phyloP scores from a whole-genome alignment of 2,797 vertebrate species.

The Anabas testudineus region DNA sequence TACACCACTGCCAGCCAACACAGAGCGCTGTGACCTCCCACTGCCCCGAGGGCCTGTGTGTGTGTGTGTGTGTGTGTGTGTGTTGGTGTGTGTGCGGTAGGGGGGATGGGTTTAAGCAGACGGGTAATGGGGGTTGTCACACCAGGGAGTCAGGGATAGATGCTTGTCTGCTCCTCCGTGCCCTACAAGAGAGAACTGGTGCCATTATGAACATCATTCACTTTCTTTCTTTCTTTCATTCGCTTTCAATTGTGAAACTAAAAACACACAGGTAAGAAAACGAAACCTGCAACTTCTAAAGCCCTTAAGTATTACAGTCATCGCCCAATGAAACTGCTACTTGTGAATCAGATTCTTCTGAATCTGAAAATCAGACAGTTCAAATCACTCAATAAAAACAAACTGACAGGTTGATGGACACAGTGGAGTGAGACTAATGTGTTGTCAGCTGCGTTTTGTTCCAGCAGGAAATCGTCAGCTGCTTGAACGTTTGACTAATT shows the following conservation, averaged over 20 bases:
- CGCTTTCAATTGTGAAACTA: conserved; percentile 16
- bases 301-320: conserved; percentile 19
- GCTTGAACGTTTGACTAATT: conserved; percentile 42
- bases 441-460: conserved; percentile 45
- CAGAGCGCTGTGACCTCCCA: conserved; percentile 77
- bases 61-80: conserved; percentile 37
- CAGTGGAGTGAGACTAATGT: conserved; percentile 44
- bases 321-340: background rate
- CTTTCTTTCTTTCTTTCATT: no score
- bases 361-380: conserved; percentile 12
- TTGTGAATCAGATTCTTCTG: conserved; percentile 16
- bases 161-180: conserved; percentile 71
- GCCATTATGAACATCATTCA: conserved; percentile 65
- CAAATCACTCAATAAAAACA: conserved; percentile 26
- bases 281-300: conserved; percentile 36
- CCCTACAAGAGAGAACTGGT: conserved; percentile 65
- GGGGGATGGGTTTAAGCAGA: conserved; percentile 78
- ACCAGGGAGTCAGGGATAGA: conserved; percentile 78
- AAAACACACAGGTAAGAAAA: conserved; percentile 12
- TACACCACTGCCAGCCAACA: conserved; percentile 74
- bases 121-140: conserved; percentile 85
- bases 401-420: conserved; percentile 27
- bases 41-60: conserved; percentile 66
- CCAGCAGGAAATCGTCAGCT: conserved; percentile 34
- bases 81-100: conserved; percentile 18